Evolutionary conservation across 2,888 invertebrate species (phyloP).

Genomic region (Metellina segmentata): DNA sequence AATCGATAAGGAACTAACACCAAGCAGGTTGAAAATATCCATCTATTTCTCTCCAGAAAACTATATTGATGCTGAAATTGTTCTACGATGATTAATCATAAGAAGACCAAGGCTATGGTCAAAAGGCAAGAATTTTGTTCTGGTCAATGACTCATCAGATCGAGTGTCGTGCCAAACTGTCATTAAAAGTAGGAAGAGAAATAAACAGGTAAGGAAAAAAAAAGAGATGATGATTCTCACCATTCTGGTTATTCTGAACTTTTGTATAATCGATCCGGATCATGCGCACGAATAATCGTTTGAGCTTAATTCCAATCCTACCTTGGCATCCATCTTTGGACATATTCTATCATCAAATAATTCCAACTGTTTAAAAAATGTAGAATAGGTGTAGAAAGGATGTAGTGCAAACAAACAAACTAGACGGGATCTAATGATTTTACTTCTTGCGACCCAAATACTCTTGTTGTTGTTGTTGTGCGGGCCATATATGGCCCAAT

Average conservation of each 20-base stretch:
- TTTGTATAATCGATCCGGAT: conserved; percentile 44
- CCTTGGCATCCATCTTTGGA: conserved; percentile 27
- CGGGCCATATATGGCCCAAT: too few species aligned
- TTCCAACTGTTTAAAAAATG: neutral
- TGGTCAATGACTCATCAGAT: conserved; percentile 70
- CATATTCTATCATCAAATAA: neutral
- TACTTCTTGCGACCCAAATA: too few species aligned
- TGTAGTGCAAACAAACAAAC: neutral
- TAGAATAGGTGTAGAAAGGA: neutral
- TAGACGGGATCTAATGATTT: too few species aligned
- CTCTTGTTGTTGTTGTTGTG: too few species aligned
- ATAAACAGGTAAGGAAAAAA: conserved; percentile 61
- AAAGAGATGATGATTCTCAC: conserved; percentile 29
- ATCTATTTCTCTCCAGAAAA: neutral
- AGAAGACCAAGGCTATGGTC: neutral
- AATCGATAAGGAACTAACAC: neutral
- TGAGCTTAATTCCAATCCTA: neutral
- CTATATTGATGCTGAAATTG: neutral
- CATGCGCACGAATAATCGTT: conserved; percentile 11
- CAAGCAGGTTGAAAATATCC: neutral
- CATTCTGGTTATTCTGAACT: conserved; percentile 12
- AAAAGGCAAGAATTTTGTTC: conserved; percentile 13
- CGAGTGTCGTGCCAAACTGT: conserved; percentile 67
- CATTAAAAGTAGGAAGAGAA: conserved; percentile 58
- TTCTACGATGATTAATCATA: neutral